phyloP scores from a whole-genome alignment of 2,113 vertebrate species.

The Chionis minor region DNA sequence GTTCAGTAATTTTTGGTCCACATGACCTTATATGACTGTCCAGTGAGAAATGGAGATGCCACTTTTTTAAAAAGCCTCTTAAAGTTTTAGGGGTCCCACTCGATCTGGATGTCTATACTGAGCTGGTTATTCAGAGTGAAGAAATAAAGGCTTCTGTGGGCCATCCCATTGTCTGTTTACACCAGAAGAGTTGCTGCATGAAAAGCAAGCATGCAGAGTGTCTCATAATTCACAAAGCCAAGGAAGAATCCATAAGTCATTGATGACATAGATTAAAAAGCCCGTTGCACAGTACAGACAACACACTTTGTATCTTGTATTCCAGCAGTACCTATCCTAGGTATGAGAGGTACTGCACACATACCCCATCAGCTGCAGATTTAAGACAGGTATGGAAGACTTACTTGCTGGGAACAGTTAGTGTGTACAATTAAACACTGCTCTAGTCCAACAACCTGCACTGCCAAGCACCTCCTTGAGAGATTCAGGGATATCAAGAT shows the following conservation, averaged over 20 bases:
- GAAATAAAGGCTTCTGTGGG: not conserved
- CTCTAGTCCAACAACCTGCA: not conserved
- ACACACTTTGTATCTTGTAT: not conserved
- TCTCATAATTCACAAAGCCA: not conserved
- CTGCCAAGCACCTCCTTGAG: not conserved
- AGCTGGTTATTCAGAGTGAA: not conserved
- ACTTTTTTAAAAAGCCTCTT: not conserved
- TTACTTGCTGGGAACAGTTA: not conserved
- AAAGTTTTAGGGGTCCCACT: not conserved
- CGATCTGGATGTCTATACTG: not conserved
- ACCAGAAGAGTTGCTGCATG: not conserved
- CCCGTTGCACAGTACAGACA: not conserved
- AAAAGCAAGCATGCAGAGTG: not conserved
- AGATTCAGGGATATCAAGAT: not conserved
- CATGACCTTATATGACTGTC: not conserved
- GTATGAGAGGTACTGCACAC: fast-evolving
- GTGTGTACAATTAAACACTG: too few species aligned
- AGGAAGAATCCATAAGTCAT: not conserved
- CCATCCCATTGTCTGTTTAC: not conserved
- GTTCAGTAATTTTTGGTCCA: not conserved
- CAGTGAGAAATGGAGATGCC: not conserved
- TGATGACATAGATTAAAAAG: not conserved
- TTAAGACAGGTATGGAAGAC: not conserved
- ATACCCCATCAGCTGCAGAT: not conserved
- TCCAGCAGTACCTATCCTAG: not conserved